Conservation (phyloP, 2,797 vertebrate genomes). For the Carcharodon carcharias region DNA sequence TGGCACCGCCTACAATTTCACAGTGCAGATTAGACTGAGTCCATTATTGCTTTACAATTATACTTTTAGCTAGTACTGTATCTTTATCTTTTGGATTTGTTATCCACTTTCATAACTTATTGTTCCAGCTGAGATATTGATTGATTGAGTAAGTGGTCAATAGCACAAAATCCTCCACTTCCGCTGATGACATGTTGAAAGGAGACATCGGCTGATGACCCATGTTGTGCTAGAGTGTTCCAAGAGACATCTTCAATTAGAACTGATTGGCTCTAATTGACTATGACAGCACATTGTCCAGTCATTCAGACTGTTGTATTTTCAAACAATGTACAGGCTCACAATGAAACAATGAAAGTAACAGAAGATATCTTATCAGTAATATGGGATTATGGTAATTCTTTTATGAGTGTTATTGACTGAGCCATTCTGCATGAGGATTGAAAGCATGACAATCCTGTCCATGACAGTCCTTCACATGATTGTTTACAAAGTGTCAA, state of each 20-base stretch:
- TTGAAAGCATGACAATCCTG: background rate
- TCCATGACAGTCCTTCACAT: background rate
- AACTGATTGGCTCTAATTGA: slow-evolving; percentile 8
- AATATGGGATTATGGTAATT: background rate
- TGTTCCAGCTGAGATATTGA: background rate
- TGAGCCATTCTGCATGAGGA: background rate
- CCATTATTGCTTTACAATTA: background rate
- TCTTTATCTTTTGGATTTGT: background rate
- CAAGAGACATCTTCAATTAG: slow-evolving; percentile 7
- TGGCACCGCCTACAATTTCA: background rate
- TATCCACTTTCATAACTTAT: background rate
- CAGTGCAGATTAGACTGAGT: background rate
- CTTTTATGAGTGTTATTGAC: background rate
- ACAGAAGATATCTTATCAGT: background rate
- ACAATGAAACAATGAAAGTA: background rate
- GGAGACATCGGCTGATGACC: slow-evolving; percentile 13
- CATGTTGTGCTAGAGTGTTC: background rate
- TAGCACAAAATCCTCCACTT: background rate
- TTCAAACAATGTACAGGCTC: background rate
- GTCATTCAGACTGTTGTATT: slow-evolving; percentile 3
- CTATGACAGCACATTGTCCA: background rate
- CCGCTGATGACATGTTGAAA: background rate
- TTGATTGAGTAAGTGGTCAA: slow-evolving; percentile 7
- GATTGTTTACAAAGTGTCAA: background rate
- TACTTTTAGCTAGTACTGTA: background rate